phyloP scores from a whole-genome alignment of 1,140 invertebrate species.

The Agrilus planipennis region DNA sequence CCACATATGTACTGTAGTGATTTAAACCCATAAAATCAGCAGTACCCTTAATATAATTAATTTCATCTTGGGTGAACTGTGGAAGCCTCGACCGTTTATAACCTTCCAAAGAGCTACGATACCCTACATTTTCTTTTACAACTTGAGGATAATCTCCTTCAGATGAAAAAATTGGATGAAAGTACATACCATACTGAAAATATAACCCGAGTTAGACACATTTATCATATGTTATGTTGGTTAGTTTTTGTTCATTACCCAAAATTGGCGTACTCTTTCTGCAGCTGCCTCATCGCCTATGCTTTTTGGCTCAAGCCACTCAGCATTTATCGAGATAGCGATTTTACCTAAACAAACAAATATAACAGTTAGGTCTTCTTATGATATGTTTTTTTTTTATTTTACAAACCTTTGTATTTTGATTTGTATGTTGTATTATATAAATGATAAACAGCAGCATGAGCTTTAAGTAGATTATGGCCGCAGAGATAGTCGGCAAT shows the following conservation, averaged over 20 bases:
- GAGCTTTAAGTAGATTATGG: slow-evolving; percentile 38
- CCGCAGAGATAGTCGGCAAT: slow-evolving; percentile 40
- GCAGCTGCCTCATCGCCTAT: slow-evolving; percentile 36
- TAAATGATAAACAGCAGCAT: slow-evolving; percentile 39
- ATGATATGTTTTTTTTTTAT: too few relatives aligned
- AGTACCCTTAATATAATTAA: slow-evolving; percentile 40
- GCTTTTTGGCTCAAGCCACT: slow-evolving; percentile 36
- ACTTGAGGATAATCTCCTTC: slow-evolving; percentile 45
- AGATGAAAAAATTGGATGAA: slow-evolving; percentile 43
- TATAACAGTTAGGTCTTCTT: too few relatives aligned
- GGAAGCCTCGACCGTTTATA: slow-evolving; percentile 35
- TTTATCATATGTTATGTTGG: too few relatives aligned
- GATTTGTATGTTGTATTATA: slow-evolving; percentile 35
- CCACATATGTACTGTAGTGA: slow-evolving; percentile 34
- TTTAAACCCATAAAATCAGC: slow-evolving; percentile 48
- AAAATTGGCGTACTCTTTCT: slow-evolving; percentile 36
- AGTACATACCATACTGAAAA: slow-evolving; percentile 41
- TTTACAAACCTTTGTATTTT: slow-evolving; percentile 33
- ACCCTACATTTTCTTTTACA: slow-evolving; percentile 36
- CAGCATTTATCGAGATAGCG: slow-evolving; percentile 39
- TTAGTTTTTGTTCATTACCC: slow-evolving; percentile 33
- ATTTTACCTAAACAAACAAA: too few relatives aligned
- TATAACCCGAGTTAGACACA: too few relatives aligned
- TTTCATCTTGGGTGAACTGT: slow-evolving; percentile 44
- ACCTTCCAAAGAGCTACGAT: slow-evolving; percentile 39